phyloP scores from a whole-genome alignment of 2,797 vertebrate species.

The Xyrichtys novacula region DNA sequence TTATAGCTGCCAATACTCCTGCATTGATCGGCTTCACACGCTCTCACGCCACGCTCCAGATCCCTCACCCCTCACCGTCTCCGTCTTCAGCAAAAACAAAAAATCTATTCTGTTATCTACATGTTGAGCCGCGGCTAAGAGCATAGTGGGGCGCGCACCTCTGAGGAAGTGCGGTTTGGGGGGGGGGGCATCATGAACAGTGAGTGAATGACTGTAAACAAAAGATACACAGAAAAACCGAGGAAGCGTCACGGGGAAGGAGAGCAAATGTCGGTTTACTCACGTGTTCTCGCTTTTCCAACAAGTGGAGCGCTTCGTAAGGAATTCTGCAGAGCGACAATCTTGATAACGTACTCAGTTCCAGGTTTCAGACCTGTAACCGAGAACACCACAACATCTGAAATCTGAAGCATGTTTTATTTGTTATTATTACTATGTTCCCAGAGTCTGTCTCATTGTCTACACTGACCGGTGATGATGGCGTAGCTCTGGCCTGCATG shows the following conservation, averaged over 20 bases:
- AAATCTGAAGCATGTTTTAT: not conserved
- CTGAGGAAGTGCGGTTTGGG: no score
- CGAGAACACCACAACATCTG: conserved; percentile 19
- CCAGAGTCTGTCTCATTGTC: not conserved
- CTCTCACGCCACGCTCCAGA: no score
- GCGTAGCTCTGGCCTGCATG: conserved; percentile 86
- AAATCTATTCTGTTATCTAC: not conserved
- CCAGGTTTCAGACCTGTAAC: conserved; percentile 91
- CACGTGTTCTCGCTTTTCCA: conserved; percentile 96
- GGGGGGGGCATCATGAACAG: no score
- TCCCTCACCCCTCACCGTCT: no score
- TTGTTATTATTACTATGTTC: not conserved
- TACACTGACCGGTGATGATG: conserved; percentile 86
- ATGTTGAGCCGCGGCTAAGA: no score
- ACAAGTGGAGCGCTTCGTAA: conserved; percentile 92
- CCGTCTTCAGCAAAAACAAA: no score
- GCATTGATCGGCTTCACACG: no score
- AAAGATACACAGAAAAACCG: no score
- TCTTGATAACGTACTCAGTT: conserved; percentile 92
- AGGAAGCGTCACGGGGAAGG: no score
- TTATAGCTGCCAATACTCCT: no score
- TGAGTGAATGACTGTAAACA: no score
- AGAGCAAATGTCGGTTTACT: conserved; percentile 71
- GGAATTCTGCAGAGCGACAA: conserved; percentile 91
- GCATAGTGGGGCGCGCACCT: no score